These are phyloP conservation scores for Castor canadensis DNA, from an alignment of 2,113 vertebrate species.

Conservation along the genomic window DNA sequence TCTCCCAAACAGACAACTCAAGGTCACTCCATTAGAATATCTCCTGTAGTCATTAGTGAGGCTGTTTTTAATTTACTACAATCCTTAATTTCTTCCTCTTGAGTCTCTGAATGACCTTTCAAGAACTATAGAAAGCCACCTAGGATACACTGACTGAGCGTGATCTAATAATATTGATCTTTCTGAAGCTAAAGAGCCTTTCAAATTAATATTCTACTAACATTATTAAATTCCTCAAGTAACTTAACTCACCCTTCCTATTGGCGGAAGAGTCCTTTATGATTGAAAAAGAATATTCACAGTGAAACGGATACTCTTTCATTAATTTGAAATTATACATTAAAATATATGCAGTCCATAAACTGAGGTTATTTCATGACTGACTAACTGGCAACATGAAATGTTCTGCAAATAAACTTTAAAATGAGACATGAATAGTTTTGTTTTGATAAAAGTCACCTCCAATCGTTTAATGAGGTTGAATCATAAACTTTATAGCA, in stretches of 20 bases:
- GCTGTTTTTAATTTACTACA: constrained; percentile 53
- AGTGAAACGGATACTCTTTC: constrained; percentile 57
- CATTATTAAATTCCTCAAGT: constrained; percentile 14
- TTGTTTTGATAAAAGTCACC: constrained; percentile 54
- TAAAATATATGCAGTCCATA: constrained; percentile 71
- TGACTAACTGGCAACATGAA: constrained; percentile 65
- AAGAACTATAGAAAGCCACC: background rate
- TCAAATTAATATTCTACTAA: constrained; percentile 50
- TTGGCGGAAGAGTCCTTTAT: constrained; percentile 22
- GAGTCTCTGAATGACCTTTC: constrained; percentile 20
- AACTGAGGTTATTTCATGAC: constrained; percentile 72
- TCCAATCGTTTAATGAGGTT: constrained; percentile 63
- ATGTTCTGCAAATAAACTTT: constrained; percentile 78
- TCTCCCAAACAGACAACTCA: constrained; percentile 50
- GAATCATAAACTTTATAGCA: constrained; percentile 63
- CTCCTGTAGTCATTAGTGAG: background rate
- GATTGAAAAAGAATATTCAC: constrained; percentile 51
- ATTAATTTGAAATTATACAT: constrained; percentile 66
- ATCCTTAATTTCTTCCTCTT: background rate
- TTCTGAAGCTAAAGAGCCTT: background rate
- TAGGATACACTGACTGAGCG: background rate
- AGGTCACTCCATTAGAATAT: background rate
- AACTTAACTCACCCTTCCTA: constrained; percentile 8
- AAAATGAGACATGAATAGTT: constrained; percentile 71
- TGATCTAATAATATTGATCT: background rate